Conservation (phyloP, 2,113 vertebrate species). For the Zootoca vivipara region DNA sequence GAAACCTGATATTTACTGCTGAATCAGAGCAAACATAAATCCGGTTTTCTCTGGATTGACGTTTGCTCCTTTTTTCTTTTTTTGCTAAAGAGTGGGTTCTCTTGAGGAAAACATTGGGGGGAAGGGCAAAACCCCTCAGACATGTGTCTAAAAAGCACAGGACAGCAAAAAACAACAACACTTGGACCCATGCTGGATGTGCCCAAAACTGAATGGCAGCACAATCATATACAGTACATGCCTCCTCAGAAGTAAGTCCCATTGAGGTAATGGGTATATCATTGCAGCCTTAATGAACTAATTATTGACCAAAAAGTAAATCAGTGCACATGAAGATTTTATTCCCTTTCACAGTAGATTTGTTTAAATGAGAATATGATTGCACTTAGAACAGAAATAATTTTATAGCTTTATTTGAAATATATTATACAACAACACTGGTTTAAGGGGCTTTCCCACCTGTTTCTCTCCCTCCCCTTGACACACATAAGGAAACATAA, state of each 20-base stretch:
- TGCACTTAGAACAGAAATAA: conserved; percentile 49
- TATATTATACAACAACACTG: conserved; percentile 4
- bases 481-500: no score
- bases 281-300: background rate
- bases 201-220: background rate
- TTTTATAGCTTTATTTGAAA: conserved; percentile 33
- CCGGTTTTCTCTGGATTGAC: no score
- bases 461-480: no score
- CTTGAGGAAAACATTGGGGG: no score
- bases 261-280: background rate
- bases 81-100: no score
- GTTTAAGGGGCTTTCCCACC: conserved; percentile 28
- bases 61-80: no score
- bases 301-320: conserved; percentile 7
- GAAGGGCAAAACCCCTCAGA: no score
- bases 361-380: conserved; percentile 43
- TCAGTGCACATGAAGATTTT: background rate
- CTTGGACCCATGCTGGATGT: no score
- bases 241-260: background rate
- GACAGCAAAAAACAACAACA: no score
- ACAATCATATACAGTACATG: background rate
- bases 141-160: no score
- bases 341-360: background rate
- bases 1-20: no score
- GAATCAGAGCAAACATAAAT: no score